These are phyloP conservation scores for Chiroxiphia lanceolata DNA, from an alignment of 2,797 vertebrate species.

Conservation along the genomic window DNA sequence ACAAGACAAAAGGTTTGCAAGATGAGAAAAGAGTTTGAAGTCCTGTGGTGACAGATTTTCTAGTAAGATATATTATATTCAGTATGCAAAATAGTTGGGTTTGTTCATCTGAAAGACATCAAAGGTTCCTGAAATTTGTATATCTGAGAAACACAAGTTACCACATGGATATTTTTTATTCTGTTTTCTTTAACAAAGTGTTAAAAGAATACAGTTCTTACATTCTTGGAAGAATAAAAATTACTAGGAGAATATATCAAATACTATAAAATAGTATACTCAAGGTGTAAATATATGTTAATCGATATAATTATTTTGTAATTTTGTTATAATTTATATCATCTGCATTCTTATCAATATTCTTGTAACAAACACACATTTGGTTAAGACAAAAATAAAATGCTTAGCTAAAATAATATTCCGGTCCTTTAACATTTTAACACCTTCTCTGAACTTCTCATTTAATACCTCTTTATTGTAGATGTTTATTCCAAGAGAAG, in stretches of 20 bases:
- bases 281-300: not conserved
- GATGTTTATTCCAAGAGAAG: not conserved
- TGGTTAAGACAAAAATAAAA: not conserved
- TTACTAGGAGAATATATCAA: not conserved
- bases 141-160: not conserved
- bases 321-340: not conserved
- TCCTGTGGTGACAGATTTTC: not conserved
- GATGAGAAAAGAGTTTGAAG: not conserved
- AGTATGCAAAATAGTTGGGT: not conserved
- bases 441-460: not conserved
- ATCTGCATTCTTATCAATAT: not conserved
- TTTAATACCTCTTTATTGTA: not conserved
- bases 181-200: not conserved
- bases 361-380: not conserved
- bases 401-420: not conserved
- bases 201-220: not conserved
- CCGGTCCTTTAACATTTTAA: not conserved
- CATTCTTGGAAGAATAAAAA: not conserved
- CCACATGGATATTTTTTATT: not conserved
- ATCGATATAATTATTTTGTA: not conserved
- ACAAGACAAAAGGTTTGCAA: not conserved
- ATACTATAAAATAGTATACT: not conserved
- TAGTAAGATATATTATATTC: not conserved
- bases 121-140: not conserved
- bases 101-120: not conserved